phyloP scores from a whole-genome alignment of 2,888 invertebrate species.

The Parochlus steinenii region DNA sequence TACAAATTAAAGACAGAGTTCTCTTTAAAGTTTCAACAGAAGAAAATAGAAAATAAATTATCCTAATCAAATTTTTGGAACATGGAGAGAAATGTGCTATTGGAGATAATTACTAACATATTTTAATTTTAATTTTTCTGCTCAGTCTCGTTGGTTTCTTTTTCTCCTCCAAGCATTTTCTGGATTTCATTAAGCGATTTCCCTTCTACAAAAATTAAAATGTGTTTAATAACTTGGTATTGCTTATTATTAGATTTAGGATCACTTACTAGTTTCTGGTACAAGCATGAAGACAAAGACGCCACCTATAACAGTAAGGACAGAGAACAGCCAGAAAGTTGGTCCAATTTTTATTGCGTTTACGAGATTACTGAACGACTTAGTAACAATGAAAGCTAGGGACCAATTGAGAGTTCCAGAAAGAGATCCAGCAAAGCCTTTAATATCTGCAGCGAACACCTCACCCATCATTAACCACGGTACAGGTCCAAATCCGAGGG shows the following conservation, averaged over 20 bases:
- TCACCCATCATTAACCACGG: constrained; percentile 52
- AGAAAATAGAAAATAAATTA: too few species aligned
- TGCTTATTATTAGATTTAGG: too few species aligned
- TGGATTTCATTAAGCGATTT: constrained; percentile 30
- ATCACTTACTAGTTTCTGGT: constrained; percentile 36
- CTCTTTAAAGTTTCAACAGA: too few species aligned
- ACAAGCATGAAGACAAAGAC: constrained; percentile 48
- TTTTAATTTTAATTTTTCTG: neutral
- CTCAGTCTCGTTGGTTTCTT: neutral
- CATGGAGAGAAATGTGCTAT: too few species aligned
- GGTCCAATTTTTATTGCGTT: constrained; percentile 38
- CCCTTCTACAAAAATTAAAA: too few species aligned
- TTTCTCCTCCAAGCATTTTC: constrained; percentile 20
- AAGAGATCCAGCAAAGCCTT: constrained; percentile 57
- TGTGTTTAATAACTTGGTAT: too few species aligned
- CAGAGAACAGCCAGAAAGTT: constrained; percentile 61
- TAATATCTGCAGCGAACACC: constrained; percentile 62
- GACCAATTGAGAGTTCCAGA: constrained; percentile 69
- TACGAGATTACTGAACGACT: constrained; percentile 46
- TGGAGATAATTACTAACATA: too few species aligned
- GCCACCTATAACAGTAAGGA: constrained; percentile 44
- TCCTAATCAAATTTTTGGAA: too few species aligned
- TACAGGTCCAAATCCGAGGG: constrained; percentile 72
- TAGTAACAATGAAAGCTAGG: constrained; percentile 63
- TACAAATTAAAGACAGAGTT: too few species aligned